These are phyloP conservation scores for Cataglyphis hispanica DNA, from an alignment of 1,140 invertebrate genomes.

Conservation along the genomic window DNA sequence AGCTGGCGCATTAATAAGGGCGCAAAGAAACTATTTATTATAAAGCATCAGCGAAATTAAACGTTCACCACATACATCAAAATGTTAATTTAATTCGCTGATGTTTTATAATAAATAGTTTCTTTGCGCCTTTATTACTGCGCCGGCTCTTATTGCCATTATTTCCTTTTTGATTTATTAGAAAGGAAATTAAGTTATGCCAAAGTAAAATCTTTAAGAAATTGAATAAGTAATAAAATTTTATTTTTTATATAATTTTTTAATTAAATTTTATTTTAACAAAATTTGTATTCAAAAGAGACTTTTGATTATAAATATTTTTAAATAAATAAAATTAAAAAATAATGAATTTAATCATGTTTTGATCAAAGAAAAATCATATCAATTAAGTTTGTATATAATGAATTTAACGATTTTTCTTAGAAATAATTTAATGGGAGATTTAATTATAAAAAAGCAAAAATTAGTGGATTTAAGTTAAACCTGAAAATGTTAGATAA, in stretches of 20 bases:
- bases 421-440: not conserved
- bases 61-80: no score
- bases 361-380: not conserved
- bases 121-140: no score
- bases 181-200: no score
- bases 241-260: not conserved
- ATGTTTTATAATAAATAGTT: no score
- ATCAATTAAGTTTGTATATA: not conserved
- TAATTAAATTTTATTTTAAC: not conserved
- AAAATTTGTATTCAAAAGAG: not conserved
- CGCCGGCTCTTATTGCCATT: no score
- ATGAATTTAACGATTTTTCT: no score
- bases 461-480: not conserved
- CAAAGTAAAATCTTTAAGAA: no score
- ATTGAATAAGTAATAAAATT: not conserved
- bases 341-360: not conserved
- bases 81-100: no score
- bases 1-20: no score
- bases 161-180: no score
- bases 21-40: no score
- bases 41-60: no score
- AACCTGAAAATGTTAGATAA: conserved; percentile 15
- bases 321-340: not conserved
- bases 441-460: not conserved
- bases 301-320: not conserved